Evolutionary conservation across 2,797 vertebrate species (phyloP).

Genomic region (Brotogeris chrysoptera): DNA sequence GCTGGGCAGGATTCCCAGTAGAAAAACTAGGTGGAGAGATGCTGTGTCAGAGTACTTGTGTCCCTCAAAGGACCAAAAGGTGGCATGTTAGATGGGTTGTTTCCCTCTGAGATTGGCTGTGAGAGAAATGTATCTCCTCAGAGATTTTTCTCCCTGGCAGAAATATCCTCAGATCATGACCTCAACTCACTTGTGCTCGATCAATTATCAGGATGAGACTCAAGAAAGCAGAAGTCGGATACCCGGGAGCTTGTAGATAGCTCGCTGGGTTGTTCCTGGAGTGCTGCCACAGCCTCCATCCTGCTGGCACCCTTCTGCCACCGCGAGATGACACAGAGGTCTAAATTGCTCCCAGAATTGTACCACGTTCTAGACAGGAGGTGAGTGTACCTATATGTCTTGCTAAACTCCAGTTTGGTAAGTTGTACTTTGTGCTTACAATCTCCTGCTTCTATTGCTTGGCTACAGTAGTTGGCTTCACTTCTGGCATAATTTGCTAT

Average conservation of each 20-base stretch:
- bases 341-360: neutral
- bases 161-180: neutral
- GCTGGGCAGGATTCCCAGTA: neutral
- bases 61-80: neutral
- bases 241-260: neutral
- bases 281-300: neutral
- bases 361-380: neutral
- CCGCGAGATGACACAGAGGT: neutral
- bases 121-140: neutral
- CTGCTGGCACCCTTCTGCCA: constrained; percentile 4
- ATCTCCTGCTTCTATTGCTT: neutral
- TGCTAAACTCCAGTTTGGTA: neutral
- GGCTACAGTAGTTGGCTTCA: neutral
- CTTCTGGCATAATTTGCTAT: neutral
- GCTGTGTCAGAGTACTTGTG: neutral
- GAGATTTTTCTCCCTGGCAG: neutral
- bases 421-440: neutral
- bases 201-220: neutral
- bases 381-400: neutral
- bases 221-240: neutral
- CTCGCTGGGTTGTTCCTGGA: neutral
- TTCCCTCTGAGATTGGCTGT: neutral
- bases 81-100: neutral
- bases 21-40: neutral
- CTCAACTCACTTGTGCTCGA: neutral